Base-by-base conservation (phyloP, 2,888 invertebrate species). In the Tipula lateralis region DNA sequence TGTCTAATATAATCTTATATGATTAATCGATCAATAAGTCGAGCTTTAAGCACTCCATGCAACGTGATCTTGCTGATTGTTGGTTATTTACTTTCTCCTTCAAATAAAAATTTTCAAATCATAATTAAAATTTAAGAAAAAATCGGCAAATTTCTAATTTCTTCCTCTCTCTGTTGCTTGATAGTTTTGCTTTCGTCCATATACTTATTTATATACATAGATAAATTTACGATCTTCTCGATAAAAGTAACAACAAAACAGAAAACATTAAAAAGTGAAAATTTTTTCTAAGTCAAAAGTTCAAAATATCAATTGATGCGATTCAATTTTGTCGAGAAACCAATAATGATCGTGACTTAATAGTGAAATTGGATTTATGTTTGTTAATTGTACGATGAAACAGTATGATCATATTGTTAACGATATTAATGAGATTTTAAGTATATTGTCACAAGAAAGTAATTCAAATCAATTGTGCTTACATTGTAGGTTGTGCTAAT, bases 91-190 rank as follows among this genome's bases (percentile, higher is more conserved):
- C 66, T 66, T 66, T 66, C 66, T 66, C 66, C 66, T 66, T 66
- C 66, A 24, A 66, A 66, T 24, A 19, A 24, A 66, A 7, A 66
- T 66, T 66, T 66, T 66, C 12, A 66, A 66, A 66, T 66, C 66
- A 66, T 24, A 66, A 66, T 66, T 66, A 66, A 66, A 66, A 66
- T 7, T 66, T 12, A 9, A n/a, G n/a, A n/a, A 66, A 66, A 50
- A 50, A 66, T 24, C 66, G 66, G 66, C 66, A 66, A 66, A 66
- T 66, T 66, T 66, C 66, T 66, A 66, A 66, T 66, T 66, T 24
- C 66, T 66, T 66, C 66, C 66, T 66, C 66, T 44, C 44, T 44
- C n/a, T 16, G 16, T 50, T 50, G 44, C n/a, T n/a, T 50, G 44
- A n/a, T 50, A 24, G 66, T 66, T 66, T 66, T 66, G 24, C 66